Evolutionary conservation across 2,888 invertebrate species (phyloP), one percentile per base, ranked within the genome.

Genomic region (Apantesis nais): DNA sequence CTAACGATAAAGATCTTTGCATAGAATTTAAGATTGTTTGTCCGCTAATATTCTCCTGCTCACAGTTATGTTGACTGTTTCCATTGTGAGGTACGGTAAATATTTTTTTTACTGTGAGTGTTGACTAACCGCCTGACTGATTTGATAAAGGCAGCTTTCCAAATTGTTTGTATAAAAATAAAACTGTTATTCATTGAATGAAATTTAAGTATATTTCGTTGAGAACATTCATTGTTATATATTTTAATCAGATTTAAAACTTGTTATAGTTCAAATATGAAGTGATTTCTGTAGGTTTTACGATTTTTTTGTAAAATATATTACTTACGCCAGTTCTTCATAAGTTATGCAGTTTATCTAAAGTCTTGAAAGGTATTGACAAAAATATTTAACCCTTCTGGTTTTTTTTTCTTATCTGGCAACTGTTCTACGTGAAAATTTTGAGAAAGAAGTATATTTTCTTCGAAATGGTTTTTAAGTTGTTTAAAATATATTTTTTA

Each of bases 1-100:
- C 29, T 58, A 58, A 55, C n/a, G 52, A 52, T 52, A 52, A 58
- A 58, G 29, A 29, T 29, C 29, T 58, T 58, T 58, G 58, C 58
- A 16, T 29, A 14, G 3, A 58, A 58, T 58, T 29, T 4, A 29
- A 58, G 14, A 58, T 58, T 58, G 58, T 58, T 58, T 58, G 14
- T 29, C 29, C 29, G 58, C 16, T 29, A 58, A 29, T 58, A 16
- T 58, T 58, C 16, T 58, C n/a, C 29, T 16, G 29, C 29, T 29
- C 29, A 58, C 58, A 58, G 58, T 58, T 29, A 29, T 29, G 29
- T 58, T 29, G 16, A 58, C 29, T 25, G 29, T 58, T 5, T 7
- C 7, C 58, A 29, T 58, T 58, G 16, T 16, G 58, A 19, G 8
- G 29, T 29, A 58, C 58, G 58, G 58, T 58, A 29, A 58, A 58